Percentiles rank a stretch among this genome's conserved stretches.
These are phyloP conservation scores for Dendrocincla tyrannina DNA, from an alignment of 2,797 vertebrate species.

Conservation along the genomic window DNA sequence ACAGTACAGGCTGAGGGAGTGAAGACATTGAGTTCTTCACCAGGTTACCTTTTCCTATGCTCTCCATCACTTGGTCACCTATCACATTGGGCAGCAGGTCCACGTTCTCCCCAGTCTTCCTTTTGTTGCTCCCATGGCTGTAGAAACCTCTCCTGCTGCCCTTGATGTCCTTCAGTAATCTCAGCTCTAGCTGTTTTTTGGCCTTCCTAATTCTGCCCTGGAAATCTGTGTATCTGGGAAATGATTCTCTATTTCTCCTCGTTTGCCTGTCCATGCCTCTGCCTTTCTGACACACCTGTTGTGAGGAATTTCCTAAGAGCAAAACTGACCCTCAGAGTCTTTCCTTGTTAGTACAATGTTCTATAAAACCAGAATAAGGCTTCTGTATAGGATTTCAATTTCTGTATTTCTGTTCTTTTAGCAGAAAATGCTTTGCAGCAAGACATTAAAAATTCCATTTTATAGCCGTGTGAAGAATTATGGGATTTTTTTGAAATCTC, in stretches of 20 bases:
- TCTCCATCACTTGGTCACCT: background rate
- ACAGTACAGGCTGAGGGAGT: background rate
- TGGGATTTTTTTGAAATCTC: background rate
- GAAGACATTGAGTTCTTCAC: background rate
- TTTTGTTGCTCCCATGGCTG: background rate
- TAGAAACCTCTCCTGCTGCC: background rate
- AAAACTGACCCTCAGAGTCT: background rate
- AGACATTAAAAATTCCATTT: background rate
- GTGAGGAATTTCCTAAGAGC: background rate
- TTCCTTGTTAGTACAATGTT: background rate
- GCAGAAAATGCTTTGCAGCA: background rate
- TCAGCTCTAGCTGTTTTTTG: background rate
- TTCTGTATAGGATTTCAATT: background rate
- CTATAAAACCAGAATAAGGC: background rate
- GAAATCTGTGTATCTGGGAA: background rate
- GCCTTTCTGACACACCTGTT: background rate
- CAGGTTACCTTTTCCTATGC: background rate
- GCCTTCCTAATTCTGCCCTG: background rate
- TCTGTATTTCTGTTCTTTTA: background rate
- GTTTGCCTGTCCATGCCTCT: background rate
- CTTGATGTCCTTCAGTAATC: background rate
- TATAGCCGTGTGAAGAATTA: background rate
- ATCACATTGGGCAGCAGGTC: background rate
- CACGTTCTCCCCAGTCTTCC: rapidly evolving
- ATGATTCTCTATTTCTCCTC: background rate